phyloP scores from a whole-genome alignment of 2,888 invertebrate species.

The Thysanoteuthis rhombus region DNA sequence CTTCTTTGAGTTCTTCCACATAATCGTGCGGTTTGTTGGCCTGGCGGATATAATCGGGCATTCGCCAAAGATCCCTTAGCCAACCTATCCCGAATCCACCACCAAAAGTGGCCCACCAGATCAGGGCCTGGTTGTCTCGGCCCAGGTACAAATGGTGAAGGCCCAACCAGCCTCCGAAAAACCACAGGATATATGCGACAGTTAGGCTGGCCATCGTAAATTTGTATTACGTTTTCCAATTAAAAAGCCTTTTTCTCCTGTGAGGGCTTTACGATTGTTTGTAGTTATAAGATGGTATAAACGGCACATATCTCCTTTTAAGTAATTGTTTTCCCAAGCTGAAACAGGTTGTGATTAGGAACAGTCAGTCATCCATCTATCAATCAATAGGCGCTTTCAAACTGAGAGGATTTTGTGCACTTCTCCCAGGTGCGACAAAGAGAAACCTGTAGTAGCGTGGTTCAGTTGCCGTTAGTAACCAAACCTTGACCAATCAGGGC shows the following conservation, averaged over 20 bases:
- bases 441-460: background rate
- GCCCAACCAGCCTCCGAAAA: slow-evolving; percentile 88
- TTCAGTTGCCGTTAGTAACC: background rate
- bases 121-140: slow-evolving; percentile 88
- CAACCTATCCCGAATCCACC: slow-evolving; percentile 85
- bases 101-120: slow-evolving; percentile 86
- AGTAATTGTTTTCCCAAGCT: too few relatives aligned
- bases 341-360: background rate
- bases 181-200: slow-evolving; percentile 84
- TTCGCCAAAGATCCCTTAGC: slow-evolving; percentile 84
- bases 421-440: background rate
- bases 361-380: background rate
- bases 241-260: background rate
- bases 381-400: background rate
- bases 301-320: background rate
- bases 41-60: slow-evolving; percentile 86
- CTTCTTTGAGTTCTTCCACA: slow-evolving; percentile 72
- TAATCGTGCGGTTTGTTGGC: slow-evolving; percentile 65
- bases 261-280: background rate
- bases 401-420: background rate
- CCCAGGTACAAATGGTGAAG: slow-evolving; percentile 90
- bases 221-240: background rate
- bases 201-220: slow-evolving; percentile 68
- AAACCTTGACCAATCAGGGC: background rate
- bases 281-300: background rate